Percentiles rank a stretch among this genome's conserved stretches.
Evolutionary conservation across 2,888 invertebrate species (phyloP).

Genomic region (Tiphia femorata): DNA sequence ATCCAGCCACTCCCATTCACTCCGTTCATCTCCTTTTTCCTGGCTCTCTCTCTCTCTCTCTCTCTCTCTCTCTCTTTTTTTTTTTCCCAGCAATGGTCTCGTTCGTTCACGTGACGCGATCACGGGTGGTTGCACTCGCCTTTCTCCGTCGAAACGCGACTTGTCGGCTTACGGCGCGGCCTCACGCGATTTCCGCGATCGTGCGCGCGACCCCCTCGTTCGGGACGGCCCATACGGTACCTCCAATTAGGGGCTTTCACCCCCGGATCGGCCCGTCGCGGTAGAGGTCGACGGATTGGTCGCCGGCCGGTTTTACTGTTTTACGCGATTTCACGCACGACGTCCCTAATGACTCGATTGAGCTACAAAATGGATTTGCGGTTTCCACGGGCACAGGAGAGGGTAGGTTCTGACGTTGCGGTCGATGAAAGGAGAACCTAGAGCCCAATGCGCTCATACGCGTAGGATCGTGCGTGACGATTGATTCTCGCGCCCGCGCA

Average conservation of each 20-base stretch:
- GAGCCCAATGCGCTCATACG: too few relatives aligned
- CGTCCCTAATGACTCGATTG: conserved; percentile 33
- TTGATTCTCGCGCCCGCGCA: too few relatives aligned
- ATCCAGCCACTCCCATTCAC: conserved; percentile 1
- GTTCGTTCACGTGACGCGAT: too few relatives aligned
- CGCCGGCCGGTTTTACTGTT: conserved; percentile 32
- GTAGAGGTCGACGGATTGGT: too few relatives aligned
- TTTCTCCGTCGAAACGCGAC: not conserved
- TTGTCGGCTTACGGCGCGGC: not conserved
- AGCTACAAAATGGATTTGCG: too few relatives aligned
- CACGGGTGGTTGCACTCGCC: too few relatives aligned
- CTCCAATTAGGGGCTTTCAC: conserved; percentile 3
- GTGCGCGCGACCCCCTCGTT: not conserved
- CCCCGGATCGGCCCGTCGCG: too few relatives aligned
- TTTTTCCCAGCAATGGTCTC: not conserved
- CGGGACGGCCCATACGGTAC: too few relatives aligned
- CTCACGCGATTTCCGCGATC: not conserved
- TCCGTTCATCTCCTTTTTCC: not conserved
- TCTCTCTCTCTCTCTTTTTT: not conserved
- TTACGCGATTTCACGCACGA: conserved; percentile 21
- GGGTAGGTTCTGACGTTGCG: too few relatives aligned
- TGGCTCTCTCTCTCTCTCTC: not conserved
- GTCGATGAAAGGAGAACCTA: too few relatives aligned
- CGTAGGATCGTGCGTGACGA: too few relatives aligned
- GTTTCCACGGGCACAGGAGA: too few relatives aligned